Evolutionary conservation across 2,113 vertebrate species (phyloP), one percentile per base, ranked within the genome.

Genomic region (Heliornis fulica): DNA sequence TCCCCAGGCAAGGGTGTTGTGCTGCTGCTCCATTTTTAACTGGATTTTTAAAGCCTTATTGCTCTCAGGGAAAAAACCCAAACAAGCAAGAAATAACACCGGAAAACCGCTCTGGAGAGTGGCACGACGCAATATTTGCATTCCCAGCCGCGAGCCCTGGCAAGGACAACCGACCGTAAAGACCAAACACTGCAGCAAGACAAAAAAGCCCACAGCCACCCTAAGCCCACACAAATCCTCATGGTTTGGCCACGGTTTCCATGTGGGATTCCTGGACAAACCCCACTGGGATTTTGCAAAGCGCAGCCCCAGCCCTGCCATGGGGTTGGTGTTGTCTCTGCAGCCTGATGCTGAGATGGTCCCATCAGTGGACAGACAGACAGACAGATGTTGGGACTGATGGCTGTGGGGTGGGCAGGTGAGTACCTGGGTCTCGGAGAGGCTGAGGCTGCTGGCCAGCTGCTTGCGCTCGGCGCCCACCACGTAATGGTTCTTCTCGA

Each of bases 401-500:
- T 1, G 31, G 75, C 32, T 2, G 51, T 1, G 25, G 28, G 95
- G 20, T 11, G 11, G 51, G 21, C 4, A 8, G 32, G 25, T 4
- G 59, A 48, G 41, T 97, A 98, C 99, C 99, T 99, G 99, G 2
- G 99, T 99, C 97, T 99, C 99, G 1, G 99, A 99, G 88, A 99
- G 96, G 95, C 98, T 99, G 96, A 99, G 97, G 96, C 99, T 99
- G 98, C 98, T 99, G 9, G 99, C 99, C 96, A 99, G 97, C 97
- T 99, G 99, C 97, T 99, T 99, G 94, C 99, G 97, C 95, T 99
- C 99, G 29, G 99, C 99, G 13, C 99, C 99, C 84, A 99, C 99
- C 80, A 99, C 99, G 93, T 99, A 99, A 96, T 99, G 99, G 95
- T 99, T 99, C 98, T 99, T 99, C 98, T 99, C 99, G 91, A 99